Base-by-base conservation (phyloP, 2,113 vertebrate genomes). In the Pimephales promelas region DNA sequence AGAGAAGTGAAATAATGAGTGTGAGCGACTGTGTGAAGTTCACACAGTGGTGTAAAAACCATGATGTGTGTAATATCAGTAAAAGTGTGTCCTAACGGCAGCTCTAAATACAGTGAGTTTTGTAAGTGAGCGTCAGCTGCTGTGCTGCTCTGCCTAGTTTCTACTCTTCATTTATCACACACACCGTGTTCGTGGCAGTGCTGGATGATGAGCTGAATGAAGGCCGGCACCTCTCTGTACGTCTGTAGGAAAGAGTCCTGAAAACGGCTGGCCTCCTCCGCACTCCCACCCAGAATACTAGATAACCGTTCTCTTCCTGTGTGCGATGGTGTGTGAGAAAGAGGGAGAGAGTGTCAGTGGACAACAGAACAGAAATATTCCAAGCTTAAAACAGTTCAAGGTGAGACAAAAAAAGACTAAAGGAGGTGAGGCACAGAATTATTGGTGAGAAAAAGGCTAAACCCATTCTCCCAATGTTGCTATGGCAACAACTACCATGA, bases 231-330 rank as follows among this genome's bases (percentile, higher is more conserved):
- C 83, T 96, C 95, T 88, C 89, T 96, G 89, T 97, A 98, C 71
- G 95, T 97, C 84, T 96, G 94, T 56, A 97, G 93, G 90, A 98
- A 98, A 45, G 90, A 92, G 86, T 96, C 96, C 91, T 97, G 93
- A 92, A 98, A 97, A 20, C 74, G 83, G 40, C 95, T 89, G 59
- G 97, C 97, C 92, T 97, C 94, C 82, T 90, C 88, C 62, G 93
- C 61, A 59, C 94, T 93, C 68, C 96, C 90, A 45, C 96, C 95
- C 31, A 98, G 91, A 85, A 95, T 96, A 83, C 93, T 92, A 5
- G 97, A 96, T 5, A 99, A 95, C 52, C 94, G 92, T 84, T 96
- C 93, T 77, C 94, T 95, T 79, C 97, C 97, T 99, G 77, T 5
- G 82, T 7, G 47, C 54, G 74, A 81, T 40, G 76, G 56, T 28